Percentiles rank a stretch among this genome's conserved stretches.
These are phyloP conservation scores for Micrasema minimum DNA, from an alignment of 1,140 invertebrate genomes.

Conservation along the genomic window DNA sequence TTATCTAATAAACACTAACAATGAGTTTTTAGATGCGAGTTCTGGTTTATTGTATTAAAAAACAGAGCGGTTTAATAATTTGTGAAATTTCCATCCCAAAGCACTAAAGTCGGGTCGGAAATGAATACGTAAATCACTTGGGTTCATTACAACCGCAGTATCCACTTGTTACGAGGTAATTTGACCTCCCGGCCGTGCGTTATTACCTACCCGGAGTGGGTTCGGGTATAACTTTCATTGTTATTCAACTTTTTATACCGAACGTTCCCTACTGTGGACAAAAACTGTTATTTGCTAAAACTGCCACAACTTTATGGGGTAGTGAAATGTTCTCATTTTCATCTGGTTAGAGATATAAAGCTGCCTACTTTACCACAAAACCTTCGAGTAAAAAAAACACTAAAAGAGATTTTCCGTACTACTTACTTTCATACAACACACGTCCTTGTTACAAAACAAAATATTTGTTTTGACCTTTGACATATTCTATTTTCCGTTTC, in stretches of 20 bases:
- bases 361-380: too few species aligned
- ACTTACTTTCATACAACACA: too few species aligned
- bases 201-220: not conserved
- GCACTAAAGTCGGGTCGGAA: conserved; percentile 6
- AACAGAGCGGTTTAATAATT: not conserved
- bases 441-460: too few species aligned
- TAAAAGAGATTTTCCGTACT: too few species aligned
- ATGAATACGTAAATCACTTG: conserved; percentile 30
- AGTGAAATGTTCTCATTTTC: too few species aligned
- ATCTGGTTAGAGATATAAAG: too few species aligned
- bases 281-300: not conserved
- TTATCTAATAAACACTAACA: too few species aligned
- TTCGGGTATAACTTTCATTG: conserved; percentile 14
- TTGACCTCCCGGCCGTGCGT: not conserved
- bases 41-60: conserved; percentile 10
- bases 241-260: conserved; percentile 23
- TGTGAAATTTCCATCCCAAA: conserved; percentile 10
- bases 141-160: conserved; percentile 20
- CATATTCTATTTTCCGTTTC: too few species aligned
- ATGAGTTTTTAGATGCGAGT: not conserved
- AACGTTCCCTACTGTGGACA: not conserved
- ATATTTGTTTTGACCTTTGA: too few species aligned
- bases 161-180: not conserved
- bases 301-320: not conserved
- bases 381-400: too few species aligned